phyloP scores from a whole-genome alignment of 2,797 vertebrate genomes.

The Chanos chanos region DNA sequence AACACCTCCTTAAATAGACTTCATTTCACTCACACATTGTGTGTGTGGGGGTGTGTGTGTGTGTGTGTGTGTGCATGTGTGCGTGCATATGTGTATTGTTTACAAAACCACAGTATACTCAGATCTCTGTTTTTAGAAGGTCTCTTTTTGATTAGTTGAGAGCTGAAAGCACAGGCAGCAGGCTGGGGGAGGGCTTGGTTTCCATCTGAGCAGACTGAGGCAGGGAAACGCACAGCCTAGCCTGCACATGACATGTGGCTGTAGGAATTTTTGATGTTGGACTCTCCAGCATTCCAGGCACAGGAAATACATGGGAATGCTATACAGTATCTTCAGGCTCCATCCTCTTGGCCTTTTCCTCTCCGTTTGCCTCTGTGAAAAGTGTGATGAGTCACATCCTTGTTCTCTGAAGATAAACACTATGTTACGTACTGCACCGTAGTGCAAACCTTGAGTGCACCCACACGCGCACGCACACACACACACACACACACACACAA shows the following conservation, averaged over 20 bases:
- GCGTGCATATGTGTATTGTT: no score
- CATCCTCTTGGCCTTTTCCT: slow-evolving; percentile 47
- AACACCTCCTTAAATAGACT: no score
- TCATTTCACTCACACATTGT: no score
- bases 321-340: slow-evolving; percentile 48
- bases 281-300: slow-evolving; percentile 7
- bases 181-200: no score
- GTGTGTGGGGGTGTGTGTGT: slow-evolving; percentile 1
- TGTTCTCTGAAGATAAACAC: slow-evolving; percentile 52
- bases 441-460: slow-evolving; percentile 48
- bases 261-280: slow-evolving; percentile 41
- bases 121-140: no score
- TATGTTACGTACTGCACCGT: slow-evolving; percentile 1
- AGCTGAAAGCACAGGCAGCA: slow-evolving; percentile 12
- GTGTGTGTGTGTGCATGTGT: slow-evolving; percentile 6
- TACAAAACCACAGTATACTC: no score
- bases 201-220: no score
- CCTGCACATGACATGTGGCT: slow-evolving; percentile 35
- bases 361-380: slow-evolving; percentile 38
- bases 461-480: slow-evolving; percentile 14
- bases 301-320: slow-evolving; percentile 43
- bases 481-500: slow-evolving; percentile 20
- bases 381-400: slow-evolving; percentile 68
- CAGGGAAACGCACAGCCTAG: no score
- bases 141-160: no score